Evolutionary conservation across 2,888 invertebrate genomes (phyloP), one percentile per base, ranked within the genome.

Genomic region (Argyra leucocephala): DNA sequence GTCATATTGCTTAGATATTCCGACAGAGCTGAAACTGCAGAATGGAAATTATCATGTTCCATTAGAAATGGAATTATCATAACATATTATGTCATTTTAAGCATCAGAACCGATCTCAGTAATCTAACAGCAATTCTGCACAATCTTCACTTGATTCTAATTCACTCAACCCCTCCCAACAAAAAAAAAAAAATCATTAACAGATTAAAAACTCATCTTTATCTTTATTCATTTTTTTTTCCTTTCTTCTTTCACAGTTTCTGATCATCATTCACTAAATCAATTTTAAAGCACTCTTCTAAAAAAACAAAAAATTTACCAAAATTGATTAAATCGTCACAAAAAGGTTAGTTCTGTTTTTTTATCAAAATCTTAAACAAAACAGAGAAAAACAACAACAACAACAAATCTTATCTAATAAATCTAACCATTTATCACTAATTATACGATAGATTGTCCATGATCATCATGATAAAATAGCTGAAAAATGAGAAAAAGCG

Each of bases 371-470:
- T 48, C 18, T 48, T 48, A 15, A 18, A 48, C 12, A 48, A 18
- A 18, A 48, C 12, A 15, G n/a, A 18, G 5, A 48, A 48, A 48
- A 12, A 18, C 18, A 48, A 48, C 4, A 48, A 48, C 1, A 48
- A 48, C 5, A 12, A 12, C 15, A 48, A 7, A 18, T 48, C 18
- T 48, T 48, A 48, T 48, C 48, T 48, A 18, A 48, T 48, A 48
- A 48, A 48, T n/a, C n/a, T 48, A 18, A 48, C 48, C 48, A 48
- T 48, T 48, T 48, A 48, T 48, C 48, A 48, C 48, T 48, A 48
- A 48, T 48, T 48, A 48, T n/a, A 48, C 48, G 5, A 15, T 48
- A 15, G 48, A 48, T 48, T 48, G 48, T 48, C n/a, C 48, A 48
- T 48, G 5, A 18, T 48, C 2, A 15, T 48, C 5, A 15, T 9